Conservation (phyloP, 1,140 invertebrate species). For the Neodiprion virginianus region DNA sequence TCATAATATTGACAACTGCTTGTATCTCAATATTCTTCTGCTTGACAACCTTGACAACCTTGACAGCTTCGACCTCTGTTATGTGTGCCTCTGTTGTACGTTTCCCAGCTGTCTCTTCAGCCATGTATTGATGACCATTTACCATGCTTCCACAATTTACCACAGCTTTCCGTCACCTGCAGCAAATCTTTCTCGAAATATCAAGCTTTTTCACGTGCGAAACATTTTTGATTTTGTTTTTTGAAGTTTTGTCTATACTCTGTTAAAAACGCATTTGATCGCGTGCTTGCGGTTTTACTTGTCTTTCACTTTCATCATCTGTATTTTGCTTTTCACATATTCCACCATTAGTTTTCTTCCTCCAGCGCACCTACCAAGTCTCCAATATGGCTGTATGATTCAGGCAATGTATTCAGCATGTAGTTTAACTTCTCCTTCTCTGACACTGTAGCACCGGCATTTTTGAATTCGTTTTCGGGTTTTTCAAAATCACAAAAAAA, state of each 20-base stretch:
- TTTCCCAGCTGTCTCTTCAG: not conserved
- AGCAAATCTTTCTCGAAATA: not conserved
- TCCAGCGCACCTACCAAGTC: conserved; percentile 31
- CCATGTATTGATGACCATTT: not conserved
- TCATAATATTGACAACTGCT: not conserved
- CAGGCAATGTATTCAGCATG: conserved; percentile 39
- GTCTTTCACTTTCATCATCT: not conserved
- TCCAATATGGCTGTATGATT: conserved; percentile 36
- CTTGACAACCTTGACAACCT: not conserved
- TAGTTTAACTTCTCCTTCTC: conserved; percentile 42
- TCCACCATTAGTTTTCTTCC: conserved; percentile 4
- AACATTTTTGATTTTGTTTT: not conserved
- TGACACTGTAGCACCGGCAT: conserved; percentile 27
- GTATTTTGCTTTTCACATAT: not conserved
- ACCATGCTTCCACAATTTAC: not conserved
- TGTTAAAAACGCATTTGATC: conserved; percentile 4
- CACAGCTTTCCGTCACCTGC: not conserved
- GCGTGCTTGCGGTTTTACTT: not conserved
- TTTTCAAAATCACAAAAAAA: conserved; percentile 40
- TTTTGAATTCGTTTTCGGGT: conserved; percentile 34
- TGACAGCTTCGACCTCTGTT: too few species aligned
- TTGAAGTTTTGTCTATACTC: not conserved
- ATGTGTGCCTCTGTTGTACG: not conserved
- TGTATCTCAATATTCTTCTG: not conserved
- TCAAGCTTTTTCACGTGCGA: not conserved